These are phyloP conservation scores for Drosophila biarmipes DNA, from an alignment of 1,140 invertebrate genomes.

Conservation along the genomic window DNA sequence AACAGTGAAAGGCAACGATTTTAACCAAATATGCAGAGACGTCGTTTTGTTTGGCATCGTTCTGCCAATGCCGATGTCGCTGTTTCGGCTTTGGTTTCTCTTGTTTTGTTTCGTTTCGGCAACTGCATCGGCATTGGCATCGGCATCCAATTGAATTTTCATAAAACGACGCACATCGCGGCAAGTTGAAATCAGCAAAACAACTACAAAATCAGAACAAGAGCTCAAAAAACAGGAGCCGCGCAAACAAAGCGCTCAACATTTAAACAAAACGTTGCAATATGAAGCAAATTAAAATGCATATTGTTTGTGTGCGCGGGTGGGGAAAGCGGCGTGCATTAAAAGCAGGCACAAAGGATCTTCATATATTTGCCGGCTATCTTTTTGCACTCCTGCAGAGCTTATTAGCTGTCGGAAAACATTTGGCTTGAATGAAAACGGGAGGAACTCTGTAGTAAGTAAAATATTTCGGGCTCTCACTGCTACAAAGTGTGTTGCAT, in stretches of 20 bases:
- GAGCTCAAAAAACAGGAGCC: slow-evolving; percentile 31
- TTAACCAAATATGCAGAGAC: slow-evolving; percentile 74
- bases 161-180: slow-evolving; percentile 62
- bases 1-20: slow-evolving; percentile 82
- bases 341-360: slow-evolving; percentile 63
- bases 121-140: not conserved
- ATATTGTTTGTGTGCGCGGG: slow-evolving; percentile 18
- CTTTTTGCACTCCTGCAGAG: slow-evolving; percentile 38
- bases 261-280: slow-evolving; percentile 80
- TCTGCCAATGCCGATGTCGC: slow-evolving; percentile 50
- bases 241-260: slow-evolving; percentile 57
- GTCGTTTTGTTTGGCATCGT: slow-evolving; percentile 23
- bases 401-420: slow-evolving; percentile 47
- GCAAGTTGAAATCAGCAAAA: slow-evolving; percentile 37
- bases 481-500: not conserved
- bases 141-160: slow-evolving; percentile 71
- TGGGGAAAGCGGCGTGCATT: slow-evolving; percentile 36
- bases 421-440: slow-evolving; percentile 11
- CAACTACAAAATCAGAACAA: slow-evolving; percentile 26
- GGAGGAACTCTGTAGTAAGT: not conserved
- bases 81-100: slow-evolving; percentile 25
- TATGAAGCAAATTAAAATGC: slow-evolving; percentile 79
- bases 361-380: slow-evolving; percentile 64
- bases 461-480: not conserved
- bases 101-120: slow-evolving; percentile 29